A percentile compares a stretch with the other conserved stretches of the same genome.
These are phyloP conservation scores for Phaonia tiefii DNA, from an alignment of 2,888 invertebrate species.

Conservation along the genomic window DNA sequence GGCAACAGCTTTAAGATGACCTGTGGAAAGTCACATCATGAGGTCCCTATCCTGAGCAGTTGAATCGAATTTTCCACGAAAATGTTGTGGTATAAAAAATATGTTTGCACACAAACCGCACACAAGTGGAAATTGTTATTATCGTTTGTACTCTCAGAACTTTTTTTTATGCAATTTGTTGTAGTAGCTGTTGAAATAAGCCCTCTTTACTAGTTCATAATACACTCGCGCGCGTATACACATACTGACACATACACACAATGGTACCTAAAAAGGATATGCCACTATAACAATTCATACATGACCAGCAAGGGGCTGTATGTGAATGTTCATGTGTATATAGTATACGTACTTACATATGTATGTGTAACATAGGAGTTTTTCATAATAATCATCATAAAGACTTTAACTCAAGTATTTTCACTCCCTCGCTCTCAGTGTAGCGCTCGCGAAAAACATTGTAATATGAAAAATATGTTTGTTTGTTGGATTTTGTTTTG, in stretches of 20 bases:
- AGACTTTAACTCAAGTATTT: conserved; percentile 54
- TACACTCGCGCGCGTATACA: background rate
- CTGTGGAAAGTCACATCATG: background rate
- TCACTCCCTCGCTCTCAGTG: conserved; percentile 47
- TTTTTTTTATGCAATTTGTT: background rate
- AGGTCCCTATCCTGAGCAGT: too few species aligned
- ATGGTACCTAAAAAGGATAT: too few species aligned
- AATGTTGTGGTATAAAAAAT: background rate
- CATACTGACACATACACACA: background rate
- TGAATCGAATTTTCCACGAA: too few species aligned
- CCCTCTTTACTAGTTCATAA: conserved; percentile 18
- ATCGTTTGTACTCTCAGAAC: background rate
- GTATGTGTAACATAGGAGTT: conserved; percentile 11
- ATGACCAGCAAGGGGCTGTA: background rate
- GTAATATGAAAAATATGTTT: conserved; percentile 50
- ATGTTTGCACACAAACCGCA: background rate
- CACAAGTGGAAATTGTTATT: background rate
- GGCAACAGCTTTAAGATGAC: conserved; percentile 31
- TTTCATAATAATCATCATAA: conserved; percentile 21
- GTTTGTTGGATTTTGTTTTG: background rate
- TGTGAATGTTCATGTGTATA: too few species aligned
- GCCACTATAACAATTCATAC: too few species aligned
- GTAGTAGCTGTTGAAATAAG: conserved; percentile 5
- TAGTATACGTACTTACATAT: too few species aligned
- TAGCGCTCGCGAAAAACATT: conserved; percentile 53